A percentile compares a stretch with the other conserved stretches of the same genome.
These are phyloP conservation scores for Nasonia oneida DNA, from an alignment of 2,888 invertebrate genomes.

Conservation along the genomic window DNA sequence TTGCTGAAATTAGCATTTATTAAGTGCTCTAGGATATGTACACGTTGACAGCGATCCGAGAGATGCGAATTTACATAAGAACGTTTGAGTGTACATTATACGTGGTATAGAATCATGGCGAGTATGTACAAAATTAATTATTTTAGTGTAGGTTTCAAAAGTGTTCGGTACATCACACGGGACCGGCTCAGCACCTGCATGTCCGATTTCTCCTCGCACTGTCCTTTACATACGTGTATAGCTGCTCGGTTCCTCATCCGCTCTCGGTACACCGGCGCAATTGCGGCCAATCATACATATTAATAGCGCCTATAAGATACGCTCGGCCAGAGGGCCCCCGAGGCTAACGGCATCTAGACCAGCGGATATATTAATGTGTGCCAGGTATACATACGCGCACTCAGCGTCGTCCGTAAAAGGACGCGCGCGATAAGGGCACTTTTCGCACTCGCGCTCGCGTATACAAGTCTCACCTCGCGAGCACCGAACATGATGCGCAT, in stretches of 20 bases:
- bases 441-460: neutral
- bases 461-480: too few species aligned
- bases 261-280: conserved; percentile 53
- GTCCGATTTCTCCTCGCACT: neutral
- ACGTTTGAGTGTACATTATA: neutral
- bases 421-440: conserved; percentile 30
- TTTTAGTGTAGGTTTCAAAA: neutral
- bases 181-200: conserved; percentile 26
- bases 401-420: conserved; percentile 32
- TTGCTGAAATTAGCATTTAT: conserved; percentile 58
- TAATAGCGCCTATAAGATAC: conserved; percentile 70
- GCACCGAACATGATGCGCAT: too few species aligned
- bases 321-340: conserved; percentile 46
- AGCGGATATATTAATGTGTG: neutral
- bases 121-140: neutral
- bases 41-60: neutral
- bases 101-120: neutral
- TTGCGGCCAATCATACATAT: conserved; percentile 74
- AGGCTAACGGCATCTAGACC: conserved; percentile 64
- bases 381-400: neutral
- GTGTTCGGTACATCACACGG: too few species aligned
- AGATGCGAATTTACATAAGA: conserved; percentile 2
- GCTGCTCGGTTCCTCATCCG: neutral
- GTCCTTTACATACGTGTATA: neutral
- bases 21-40: conserved; percentile 40